Base-by-base conservation (phyloP, 2,797 vertebrate genomes). In the Buphagus erythrorhynchus region DNA sequence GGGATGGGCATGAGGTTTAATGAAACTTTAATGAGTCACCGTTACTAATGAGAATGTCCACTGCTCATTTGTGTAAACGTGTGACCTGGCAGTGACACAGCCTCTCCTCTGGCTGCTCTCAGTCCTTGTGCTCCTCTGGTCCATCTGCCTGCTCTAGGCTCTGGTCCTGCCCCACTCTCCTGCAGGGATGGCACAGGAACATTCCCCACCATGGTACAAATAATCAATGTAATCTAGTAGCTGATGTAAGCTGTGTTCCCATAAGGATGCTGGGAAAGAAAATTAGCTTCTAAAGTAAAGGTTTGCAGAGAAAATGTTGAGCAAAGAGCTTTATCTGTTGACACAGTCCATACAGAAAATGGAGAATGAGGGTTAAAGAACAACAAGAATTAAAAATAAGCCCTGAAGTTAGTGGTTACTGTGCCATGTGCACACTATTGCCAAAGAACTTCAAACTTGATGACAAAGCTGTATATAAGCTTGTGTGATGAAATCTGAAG, bases 401-500 rank as follows among this genome's bases (percentile, higher is more conserved):
- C 31, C 8, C 22, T 16, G 7, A 13, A 49, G n/a, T 88, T 46
- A 49, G 86, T 71, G 66, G 25, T 94, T 88, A 22, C 43, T 72
- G 68, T 83, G 72, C 69, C 76, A 28, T 49, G 28, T 90, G 92
- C 74, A 17, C 29, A 0, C 46, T 48, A 3, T 77, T 91, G 91
- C 88, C 79, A 77, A 87, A 96, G 86, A 92, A 71, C 84, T 59
- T 80, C 6, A 2, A 21, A 93, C 58, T 90, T 97, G 94, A 96
- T 97, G 92, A 96, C 96, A 93, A 91, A 96, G 95, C 92, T 91
- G 61, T 75, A 57, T 87, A 16, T 43, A 45, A 83, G 65, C 84
- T 89, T 80, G 86, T 35, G 5, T 91, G 94, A 83, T 90, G 92
- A 95, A 96, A 96, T 83, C 87, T 3, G 11, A 89, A 62, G 65